A percentile compares a stretch with the other conserved stretches of the same genome.
Evolutionary conservation across 2,797 vertebrate genomes (phyloP).

Genomic region (Sparidentex hasta): DNA sequence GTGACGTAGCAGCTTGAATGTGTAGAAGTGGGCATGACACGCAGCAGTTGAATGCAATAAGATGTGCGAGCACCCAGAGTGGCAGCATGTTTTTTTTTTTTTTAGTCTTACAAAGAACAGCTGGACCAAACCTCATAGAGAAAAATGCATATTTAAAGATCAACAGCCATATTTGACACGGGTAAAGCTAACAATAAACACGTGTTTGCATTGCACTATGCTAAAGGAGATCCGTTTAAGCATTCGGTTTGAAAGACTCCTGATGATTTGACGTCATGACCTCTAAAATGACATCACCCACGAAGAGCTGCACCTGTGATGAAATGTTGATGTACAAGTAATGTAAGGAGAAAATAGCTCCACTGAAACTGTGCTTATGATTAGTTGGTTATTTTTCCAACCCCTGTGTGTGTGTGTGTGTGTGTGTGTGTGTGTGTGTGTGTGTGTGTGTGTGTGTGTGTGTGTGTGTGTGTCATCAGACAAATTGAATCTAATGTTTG

Average conservation of each 20-base stretch:
- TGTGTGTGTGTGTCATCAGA: slow-evolving; percentile 45
- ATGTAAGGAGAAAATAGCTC: slow-evolving; percentile 16
- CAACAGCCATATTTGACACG: not conserved
- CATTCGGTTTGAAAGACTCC: not conserved
- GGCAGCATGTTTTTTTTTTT: no score
- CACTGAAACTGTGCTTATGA: slow-evolving; percentile 4
- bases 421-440: not conserved
- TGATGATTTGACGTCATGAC: not conserved
- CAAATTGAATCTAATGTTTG: slow-evolving; percentile 47
- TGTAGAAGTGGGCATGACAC: not conserved
- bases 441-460: slow-evolving; percentile 7
- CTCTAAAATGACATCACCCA: slow-evolving; percentile 17
- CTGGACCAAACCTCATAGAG: not conserved
- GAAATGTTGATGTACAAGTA: not conserved
- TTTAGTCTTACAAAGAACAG: not conserved
- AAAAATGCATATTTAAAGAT: not conserved
- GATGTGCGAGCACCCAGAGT: not conserved
- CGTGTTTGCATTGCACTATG: not conserved
- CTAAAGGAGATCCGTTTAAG: not conserved
- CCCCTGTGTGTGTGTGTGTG: slow-evolving; percentile 3
- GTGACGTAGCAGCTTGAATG: not conserved
- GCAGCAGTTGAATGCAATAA: not conserved
- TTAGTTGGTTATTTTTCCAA: slow-evolving; percentile 38
- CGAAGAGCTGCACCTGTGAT: not conserved
- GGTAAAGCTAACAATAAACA: not conserved